Evolutionary conservation across 1,140 invertebrate species (phyloP).

Genomic region (Grapholita molesta): DNA sequence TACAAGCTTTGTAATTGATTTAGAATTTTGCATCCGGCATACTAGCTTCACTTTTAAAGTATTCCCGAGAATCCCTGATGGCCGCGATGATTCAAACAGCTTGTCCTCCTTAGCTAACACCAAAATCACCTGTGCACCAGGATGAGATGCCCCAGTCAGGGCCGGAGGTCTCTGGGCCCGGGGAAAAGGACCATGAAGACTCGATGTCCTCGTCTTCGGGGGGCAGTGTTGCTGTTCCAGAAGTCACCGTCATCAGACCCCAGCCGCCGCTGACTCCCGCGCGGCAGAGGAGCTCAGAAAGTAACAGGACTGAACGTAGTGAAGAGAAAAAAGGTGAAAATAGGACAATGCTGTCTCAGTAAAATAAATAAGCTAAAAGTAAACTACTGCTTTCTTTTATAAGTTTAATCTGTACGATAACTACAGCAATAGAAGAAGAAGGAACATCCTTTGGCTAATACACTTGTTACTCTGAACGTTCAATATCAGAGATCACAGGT

Average conservation of each 20-base stretch:
- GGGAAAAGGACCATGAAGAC: constrained; percentile 54
- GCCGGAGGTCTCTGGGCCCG: constrained; percentile 36
- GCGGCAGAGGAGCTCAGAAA: constrained; percentile 64
- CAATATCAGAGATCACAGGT: too few relatives aligned
- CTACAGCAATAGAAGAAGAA: too few relatives aligned
- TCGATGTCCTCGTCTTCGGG: constrained; percentile 63
- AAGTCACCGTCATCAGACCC: constrained; percentile 56
- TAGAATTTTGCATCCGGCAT: not conserved
- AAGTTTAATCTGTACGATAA: too few relatives aligned
- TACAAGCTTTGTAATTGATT: not conserved
- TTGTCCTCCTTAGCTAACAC: constrained; percentile 10
- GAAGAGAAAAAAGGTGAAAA: constrained; percentile 66
- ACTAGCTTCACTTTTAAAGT: not conserved
- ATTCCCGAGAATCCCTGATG: not conserved
- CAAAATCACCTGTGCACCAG: constrained; percentile 27
- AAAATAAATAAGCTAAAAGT: too few relatives aligned
- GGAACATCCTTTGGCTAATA: too few relatives aligned
- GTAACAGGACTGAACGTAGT: constrained; percentile 67
- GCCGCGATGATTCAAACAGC: not conserved
- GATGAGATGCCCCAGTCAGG: constrained; percentile 64
- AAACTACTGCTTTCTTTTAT: too few relatives aligned
- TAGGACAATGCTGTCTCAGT: too few relatives aligned
- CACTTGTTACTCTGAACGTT: too few relatives aligned
- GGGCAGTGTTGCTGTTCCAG: constrained; percentile 58
- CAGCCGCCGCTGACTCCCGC: constrained; percentile 49